Evolutionary conservation across 2,888 invertebrate species (phyloP), one percentile per base, ranked within the genome.

Genomic region (Lydus trimaculatus): DNA sequence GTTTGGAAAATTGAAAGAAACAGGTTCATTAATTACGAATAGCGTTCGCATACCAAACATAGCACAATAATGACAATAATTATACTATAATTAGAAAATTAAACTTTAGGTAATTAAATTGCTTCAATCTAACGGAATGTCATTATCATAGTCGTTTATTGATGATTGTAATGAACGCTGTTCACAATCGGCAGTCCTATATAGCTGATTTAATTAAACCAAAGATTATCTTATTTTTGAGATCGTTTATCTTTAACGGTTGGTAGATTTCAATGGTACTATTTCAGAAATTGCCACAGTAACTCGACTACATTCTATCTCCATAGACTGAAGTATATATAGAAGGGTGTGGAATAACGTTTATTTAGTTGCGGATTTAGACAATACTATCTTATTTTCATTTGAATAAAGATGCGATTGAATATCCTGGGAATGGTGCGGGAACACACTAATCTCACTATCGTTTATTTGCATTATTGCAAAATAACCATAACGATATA

Each of bases 61-160:
- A 71, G 70, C 74, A 73, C 75, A 76, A 77, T 80, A 77, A 78
- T 77, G 75, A 72, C 75, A 74, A 74, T 78, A 80, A 81, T 81
- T 81, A 80, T 76, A 75, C 72, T 72, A 76, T 78, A 79, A 80
- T 80, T 78, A 78, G 77, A 75, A n/a, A 80, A 80, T 80, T 79
- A 79, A 80, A 80, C 78, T 79, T 79, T 75, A 74, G 74, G 76
- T 75, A 78, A 80, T 79, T 77, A 79, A 79, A 79, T 79, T 76
- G 77, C 75, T 73, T 56, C 75, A 75, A 76, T 77, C 78, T 78
- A 74, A 71, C 73, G 76, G 77, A 79, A 78, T 72, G 79, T 79
- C 78, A 79, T 80, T 78, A 80, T 79, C 76, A 74, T 76, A 76
- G 76, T 75, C 78, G 77, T 73, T 77, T 78, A 78, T 78, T 78